These are phyloP conservation scores for Lacanobia oleracea DNA, from an alignment of 2,888 invertebrate species.

Conservation along the genomic window DNA sequence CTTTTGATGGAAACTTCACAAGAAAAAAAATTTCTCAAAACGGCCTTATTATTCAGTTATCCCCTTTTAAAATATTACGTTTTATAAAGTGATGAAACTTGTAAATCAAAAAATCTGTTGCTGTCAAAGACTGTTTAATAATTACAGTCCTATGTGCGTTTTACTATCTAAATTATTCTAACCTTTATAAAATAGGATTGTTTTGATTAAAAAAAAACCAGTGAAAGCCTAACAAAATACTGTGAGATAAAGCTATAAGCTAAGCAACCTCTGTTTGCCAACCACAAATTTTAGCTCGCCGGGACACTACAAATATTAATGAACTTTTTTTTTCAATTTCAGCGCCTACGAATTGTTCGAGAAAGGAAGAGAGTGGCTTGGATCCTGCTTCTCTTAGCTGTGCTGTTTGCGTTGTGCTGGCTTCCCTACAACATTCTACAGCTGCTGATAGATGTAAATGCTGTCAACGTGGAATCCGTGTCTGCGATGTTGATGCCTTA, in stretches of 20 bases:
- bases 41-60: too few relatives aligned
- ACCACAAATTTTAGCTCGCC: too few relatives aligned
- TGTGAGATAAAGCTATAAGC: slow-evolving; percentile 10
- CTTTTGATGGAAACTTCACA: too few relatives aligned
- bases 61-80: too few relatives aligned
- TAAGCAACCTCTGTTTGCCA: background rate
- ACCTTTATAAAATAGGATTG: too few relatives aligned
- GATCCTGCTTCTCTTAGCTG: slow-evolving; percentile 92
- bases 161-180: background rate
- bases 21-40: too few relatives aligned
- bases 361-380: slow-evolving; percentile 64
- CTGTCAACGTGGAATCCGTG: slow-evolving; percentile 81
- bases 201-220: too few relatives aligned
- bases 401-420: slow-evolving; percentile 95
- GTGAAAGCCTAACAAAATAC: too few relatives aligned
- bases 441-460: slow-evolving; percentile 87
- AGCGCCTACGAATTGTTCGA: too few relatives aligned
- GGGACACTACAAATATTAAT: too few relatives aligned
- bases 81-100: background rate
- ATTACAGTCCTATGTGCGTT: background rate
- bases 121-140: background rate
- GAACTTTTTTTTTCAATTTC: too few relatives aligned
- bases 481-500: slow-evolving; percentile 89
- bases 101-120: background rate
- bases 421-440: slow-evolving; percentile 83